Percentiles rank a stretch among this genome's conserved stretches.
These are phyloP conservation scores for Climacteris rufus DNA, from an alignment of 2,113 vertebrate species.

Conservation along the genomic window DNA sequence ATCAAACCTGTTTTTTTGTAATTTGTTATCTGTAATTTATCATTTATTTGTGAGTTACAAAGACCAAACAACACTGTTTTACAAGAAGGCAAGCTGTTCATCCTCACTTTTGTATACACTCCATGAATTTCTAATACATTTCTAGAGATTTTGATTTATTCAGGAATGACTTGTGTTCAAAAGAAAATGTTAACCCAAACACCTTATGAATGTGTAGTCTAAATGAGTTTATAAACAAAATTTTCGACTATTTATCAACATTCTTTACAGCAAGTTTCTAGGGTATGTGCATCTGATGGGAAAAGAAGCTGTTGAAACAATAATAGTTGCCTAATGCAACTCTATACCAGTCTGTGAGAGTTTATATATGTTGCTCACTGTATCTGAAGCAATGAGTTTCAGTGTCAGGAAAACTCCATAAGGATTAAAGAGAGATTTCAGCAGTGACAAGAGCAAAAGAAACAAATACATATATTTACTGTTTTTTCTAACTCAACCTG, in stretches of 20 bases:
- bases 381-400: neutral
- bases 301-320: neutral
- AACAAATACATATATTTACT: neutral
- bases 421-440: neutral
- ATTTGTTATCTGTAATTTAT: neutral
- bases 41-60: neutral
- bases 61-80: neutral
- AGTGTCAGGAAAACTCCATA: neutral
- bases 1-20: neutral
- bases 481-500: neutral
- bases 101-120: neutral
- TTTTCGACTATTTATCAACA: neutral
- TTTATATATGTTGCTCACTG: neutral
- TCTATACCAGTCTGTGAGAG: neutral
- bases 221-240: neutral
- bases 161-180: neutral
- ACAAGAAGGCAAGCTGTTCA: neutral
- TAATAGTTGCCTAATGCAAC: neutral
- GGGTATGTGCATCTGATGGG: neutral
- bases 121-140: neutral
- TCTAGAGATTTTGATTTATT: neutral
- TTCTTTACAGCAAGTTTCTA: neutral
- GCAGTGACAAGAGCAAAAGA: neutral
- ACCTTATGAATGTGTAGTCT: neutral
- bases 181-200: neutral